Base-by-base conservation (phyloP, 1,140 invertebrate species). In the Ruditapes philippinarum region DNA sequence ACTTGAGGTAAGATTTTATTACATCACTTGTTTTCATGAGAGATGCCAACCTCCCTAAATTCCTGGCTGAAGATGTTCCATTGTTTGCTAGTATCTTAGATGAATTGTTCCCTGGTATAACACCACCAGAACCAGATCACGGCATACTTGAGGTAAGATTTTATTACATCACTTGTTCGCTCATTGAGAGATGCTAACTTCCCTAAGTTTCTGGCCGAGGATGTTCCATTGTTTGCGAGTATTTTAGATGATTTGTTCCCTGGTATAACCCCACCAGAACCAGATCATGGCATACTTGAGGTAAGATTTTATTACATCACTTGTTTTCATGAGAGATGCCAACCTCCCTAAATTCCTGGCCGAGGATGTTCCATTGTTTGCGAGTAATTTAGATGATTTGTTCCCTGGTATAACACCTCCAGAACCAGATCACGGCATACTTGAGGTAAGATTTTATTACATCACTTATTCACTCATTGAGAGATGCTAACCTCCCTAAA, bases 371-470 rank as follows among this genome's bases (percentile, higher is more conserved):
- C 93, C 94, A 33, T 89, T 96, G 57, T 96, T 96, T 93, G 93
- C 95, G 79, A 95, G 93, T 81, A 95, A 95, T 36, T 81, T 95
- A 25, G 94, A 89, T 68, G 95, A 96, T 91, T 88, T 96, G 31
- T 96, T 96, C 89, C 95, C 95, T 45, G 95, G 95, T 82, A 89
- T 95, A 73, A 68, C 90, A 19, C 94, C 94, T 31, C 76, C 97
- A 97, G 3, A 95, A 95, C 96, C 98, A 40, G 97, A 98, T 95
- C 98, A 98, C 93, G 97, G 97, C 40, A 96, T 92, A 42, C 87
- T 95, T 36, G 95, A 95, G 92, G 95, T 95, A 86, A 79, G 79
- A 54, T 31, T 45, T 25, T 94, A 95, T 5, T 90, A 96, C 51
- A 88, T 92, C 76, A 95, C 90, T 96, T 40, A 95, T 96, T 76